These are phyloP conservation scores for Camelus bactrianus DNA, from an alignment of 2,113 vertebrate genomes.

Conservation along the genomic window DNA sequence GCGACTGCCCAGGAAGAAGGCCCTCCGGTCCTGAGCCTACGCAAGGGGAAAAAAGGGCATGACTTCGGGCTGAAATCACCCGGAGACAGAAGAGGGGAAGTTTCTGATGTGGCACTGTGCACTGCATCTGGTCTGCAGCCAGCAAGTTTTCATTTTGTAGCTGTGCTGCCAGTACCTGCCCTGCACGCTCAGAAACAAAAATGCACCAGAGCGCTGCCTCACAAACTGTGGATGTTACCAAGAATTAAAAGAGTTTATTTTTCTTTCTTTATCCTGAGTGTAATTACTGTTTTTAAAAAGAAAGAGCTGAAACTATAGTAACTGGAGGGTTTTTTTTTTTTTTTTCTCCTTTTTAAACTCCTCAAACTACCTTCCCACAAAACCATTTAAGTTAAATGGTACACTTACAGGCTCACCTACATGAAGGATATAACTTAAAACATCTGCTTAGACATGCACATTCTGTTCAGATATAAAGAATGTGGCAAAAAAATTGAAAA, in stretches of 20 bases:
- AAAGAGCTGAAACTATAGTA: constrained; percentile 80
- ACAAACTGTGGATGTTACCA: constrained; percentile 53
- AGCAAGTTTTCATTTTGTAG: constrained; percentile 72
- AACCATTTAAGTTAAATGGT: constrained; percentile 84
- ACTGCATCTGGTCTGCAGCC: constrained; percentile 60
- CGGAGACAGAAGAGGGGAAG: constrained; percentile 56
- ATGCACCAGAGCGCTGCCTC: constrained; percentile 45
- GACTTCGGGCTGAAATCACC: constrained; percentile 65
- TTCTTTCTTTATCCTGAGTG: constrained; percentile 66
- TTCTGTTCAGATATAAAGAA: constrained; percentile 63
- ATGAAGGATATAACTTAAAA: constrained; percentile 86
- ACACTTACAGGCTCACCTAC: constrained; percentile 81
- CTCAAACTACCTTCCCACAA: constrained; percentile 84
- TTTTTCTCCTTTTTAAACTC: constrained; percentile 54
- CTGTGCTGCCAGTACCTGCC: constrained; percentile 62
- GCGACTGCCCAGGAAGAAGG: constrained; percentile 69
- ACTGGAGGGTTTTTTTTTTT: constrained; percentile 21
- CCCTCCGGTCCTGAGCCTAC: constrained; percentile 63
- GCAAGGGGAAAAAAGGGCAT: constrained; percentile 68
- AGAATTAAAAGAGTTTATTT: constrained; percentile 74
- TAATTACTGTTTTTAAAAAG: constrained; percentile 79
- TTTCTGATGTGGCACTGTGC: constrained; percentile 66
- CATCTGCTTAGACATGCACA: constrained; percentile 78
- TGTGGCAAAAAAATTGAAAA: constrained; percentile 50
- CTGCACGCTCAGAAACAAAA: constrained; percentile 76